Evolutionary conservation across 2,888 invertebrate species (phyloP), one percentile per base, ranked within the genome.

Genomic region (Calameuta idolon): DNA sequence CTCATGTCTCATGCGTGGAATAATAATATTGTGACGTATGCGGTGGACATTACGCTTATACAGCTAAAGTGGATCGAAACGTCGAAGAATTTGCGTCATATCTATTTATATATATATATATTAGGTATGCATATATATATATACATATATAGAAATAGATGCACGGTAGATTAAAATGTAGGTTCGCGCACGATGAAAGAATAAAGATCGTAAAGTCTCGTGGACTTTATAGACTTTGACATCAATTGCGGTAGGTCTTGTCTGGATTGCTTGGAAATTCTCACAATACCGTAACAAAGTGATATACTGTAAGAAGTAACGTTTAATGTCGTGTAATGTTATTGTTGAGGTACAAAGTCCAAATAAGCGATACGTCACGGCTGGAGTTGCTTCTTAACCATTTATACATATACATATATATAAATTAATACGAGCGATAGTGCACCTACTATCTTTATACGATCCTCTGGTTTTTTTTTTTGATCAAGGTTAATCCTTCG

Each of bases 191-290:
- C 55, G 55, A 55, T 5, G 55, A 55, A 23, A 23, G 55, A 55
- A 55, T 23, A 23, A 55, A 55, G 55, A 55, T 23, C 55, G 23
- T 55, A 55, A 23, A 2, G 55, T 55, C 55, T 55, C 23, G 55
- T 9, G 55, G 55, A 55, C 23, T 55, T 75, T 78, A 73, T 83
- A 83, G 83, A 80, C 81, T 83, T 81, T 83, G 81, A 79, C 77
- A 79, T 69, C 69, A 30, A 80, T 83, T 83, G 77, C 79, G 83
- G 81, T 83, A 83, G 83, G 83, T 83, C 75, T 40, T 40, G 55
- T 30, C 37, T 68, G 75, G 73, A 3, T 71, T 34, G 71, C 55
- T 55, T 23, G 55, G 55, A 55, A 55, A 23, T 55, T 55, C 55
- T 55, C 71, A 34, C 31, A 12, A 33, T 30, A 71, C 31, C 34